phyloP scores from a whole-genome alignment of 2,113 vertebrate genomes.

The Neodontobutis hainanensis region DNA sequence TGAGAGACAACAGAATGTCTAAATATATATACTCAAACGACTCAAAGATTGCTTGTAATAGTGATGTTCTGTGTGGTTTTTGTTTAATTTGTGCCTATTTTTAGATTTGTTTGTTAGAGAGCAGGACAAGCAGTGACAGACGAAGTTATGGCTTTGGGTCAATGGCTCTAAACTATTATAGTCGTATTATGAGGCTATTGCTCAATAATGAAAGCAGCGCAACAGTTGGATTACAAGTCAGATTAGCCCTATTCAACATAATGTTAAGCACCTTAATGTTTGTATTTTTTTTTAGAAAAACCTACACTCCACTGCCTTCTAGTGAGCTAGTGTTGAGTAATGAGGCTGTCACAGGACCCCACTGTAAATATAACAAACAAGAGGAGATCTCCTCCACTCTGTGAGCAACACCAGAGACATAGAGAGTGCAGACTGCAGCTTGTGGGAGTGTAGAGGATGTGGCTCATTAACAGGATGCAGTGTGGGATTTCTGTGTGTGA shows the following conservation, averaged over 20 bases:
- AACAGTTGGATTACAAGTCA: constrained; percentile 12
- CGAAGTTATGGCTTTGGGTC: not conserved
- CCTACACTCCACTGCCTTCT: constrained; percentile 22
- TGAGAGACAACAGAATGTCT: constrained; percentile 29
- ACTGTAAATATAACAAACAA: constrained; percentile 36
- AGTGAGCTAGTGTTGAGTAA: constrained; percentile 61
- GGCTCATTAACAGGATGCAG: constrained; percentile 68
- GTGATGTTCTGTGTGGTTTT: constrained; percentile 34
- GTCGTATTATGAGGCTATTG: not conserved
- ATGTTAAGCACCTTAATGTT: not conserved
- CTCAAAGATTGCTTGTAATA: constrained; percentile 28
- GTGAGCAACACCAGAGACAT: constrained; percentile 20
- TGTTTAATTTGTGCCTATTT: constrained; percentile 10
- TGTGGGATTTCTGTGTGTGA: constrained; percentile 5
- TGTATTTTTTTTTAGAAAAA: constrained; percentile 7
- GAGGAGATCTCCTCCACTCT: constrained; percentile 18
- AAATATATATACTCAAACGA: constrained; percentile 46
- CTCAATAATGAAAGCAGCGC: not conserved
- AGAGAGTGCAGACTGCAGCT: not conserved
- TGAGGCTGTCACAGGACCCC: constrained; percentile 40
- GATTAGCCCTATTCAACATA: not conserved
- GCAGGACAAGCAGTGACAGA: not conserved
- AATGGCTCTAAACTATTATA: not conserved
- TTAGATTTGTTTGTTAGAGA: constrained; percentile 2
- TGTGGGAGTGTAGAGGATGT: constrained; percentile 53